Percentiles rank a stretch among this genome's conserved stretches.
Evolutionary conservation across 2,113 vertebrate species (phyloP).

Genomic region (Amphiprion percula): DNA sequence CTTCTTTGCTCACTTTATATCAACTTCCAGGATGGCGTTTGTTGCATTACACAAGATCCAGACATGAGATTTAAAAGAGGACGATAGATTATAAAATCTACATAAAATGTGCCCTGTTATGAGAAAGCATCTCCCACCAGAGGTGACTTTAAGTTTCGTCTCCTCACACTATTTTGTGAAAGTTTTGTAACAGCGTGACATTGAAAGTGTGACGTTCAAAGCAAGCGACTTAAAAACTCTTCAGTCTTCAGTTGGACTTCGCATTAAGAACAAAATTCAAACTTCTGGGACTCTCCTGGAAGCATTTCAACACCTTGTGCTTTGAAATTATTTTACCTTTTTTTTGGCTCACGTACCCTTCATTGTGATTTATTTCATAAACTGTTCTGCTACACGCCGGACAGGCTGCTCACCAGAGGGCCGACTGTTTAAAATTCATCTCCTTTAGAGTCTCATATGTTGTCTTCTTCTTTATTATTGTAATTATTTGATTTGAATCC

Average conservation of each 20-base stretch:
- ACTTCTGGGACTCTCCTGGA: too few relatives aligned
- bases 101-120: slow-evolving; percentile 18
- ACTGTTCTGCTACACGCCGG: background rate
- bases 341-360: background rate
- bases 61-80: background rate
- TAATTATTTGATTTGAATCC: slow-evolving; percentile 1
- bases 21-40: slow-evolving; percentile 20
- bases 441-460: background rate
- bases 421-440: slow-evolving; percentile 11
- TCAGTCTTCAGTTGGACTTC: too few relatives aligned
- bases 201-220: background rate
- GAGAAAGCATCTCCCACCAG: slow-evolving; percentile 2
- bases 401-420: background rate
- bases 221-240: too few relatives aligned
- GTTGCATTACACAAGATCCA: slow-evolving; percentile 10
- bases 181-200: slow-evolving; percentile 24
- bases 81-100: slow-evolving; percentile 24
- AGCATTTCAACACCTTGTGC: too few relatives aligned
- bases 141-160: slow-evolving; percentile 19
- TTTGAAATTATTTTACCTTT: background rate
- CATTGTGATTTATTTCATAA: background rate
- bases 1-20: slow-evolving; percentile 15
- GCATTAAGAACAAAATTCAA: too few relatives aligned
- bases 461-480: background rate
- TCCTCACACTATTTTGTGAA: slow-evolving; percentile 27